Evolutionary conservation across 2,113 vertebrate species (phyloP).

Genomic region (Pachycephala philippinensis): DNA sequence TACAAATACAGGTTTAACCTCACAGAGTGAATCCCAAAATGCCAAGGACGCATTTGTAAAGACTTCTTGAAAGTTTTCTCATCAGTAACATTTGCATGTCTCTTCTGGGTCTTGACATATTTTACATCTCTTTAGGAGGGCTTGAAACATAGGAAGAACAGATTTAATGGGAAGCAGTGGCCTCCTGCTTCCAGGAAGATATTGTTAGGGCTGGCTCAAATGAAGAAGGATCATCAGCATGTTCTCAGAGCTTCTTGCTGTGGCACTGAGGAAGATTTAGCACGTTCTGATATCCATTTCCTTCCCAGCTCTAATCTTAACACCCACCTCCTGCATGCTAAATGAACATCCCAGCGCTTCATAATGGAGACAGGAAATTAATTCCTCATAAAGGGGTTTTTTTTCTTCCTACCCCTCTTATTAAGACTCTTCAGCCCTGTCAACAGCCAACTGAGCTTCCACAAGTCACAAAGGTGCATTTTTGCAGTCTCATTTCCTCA

Average conservation of each 20-base stretch:
- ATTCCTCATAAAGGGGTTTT: conserved; percentile 28
- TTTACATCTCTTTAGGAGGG: neutral
- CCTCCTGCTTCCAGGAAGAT: neutral
- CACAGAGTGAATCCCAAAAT: neutral
- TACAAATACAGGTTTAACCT: neutral
- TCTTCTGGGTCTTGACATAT: neutral
- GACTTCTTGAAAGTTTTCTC: neutral
- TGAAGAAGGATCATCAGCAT: conserved; percentile 1
- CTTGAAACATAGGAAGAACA: neutral
- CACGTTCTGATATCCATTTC: conserved; percentile 38
- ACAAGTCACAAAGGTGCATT: conserved; percentile 40
- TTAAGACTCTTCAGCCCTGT: conserved; percentile 36
- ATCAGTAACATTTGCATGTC: neutral
- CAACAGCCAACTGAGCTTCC: conserved; percentile 43
- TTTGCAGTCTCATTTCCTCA: conserved; percentile 60
- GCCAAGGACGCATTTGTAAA: neutral
- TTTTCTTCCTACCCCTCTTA: neutral
- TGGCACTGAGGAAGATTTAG: conserved; percentile 59
- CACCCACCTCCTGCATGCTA: conserved; percentile 44
- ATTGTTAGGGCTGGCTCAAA: neutral
- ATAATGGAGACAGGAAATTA: conserved; percentile 63
- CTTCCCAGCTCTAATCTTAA: conserved; percentile 45
- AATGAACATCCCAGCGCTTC: conserved; percentile 45
- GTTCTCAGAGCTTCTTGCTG: conserved; percentile 16
- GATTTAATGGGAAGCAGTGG: neutral